phyloP scores from a whole-genome alignment of 2,888 invertebrate genomes.

The Clusia tigrina region DNA sequence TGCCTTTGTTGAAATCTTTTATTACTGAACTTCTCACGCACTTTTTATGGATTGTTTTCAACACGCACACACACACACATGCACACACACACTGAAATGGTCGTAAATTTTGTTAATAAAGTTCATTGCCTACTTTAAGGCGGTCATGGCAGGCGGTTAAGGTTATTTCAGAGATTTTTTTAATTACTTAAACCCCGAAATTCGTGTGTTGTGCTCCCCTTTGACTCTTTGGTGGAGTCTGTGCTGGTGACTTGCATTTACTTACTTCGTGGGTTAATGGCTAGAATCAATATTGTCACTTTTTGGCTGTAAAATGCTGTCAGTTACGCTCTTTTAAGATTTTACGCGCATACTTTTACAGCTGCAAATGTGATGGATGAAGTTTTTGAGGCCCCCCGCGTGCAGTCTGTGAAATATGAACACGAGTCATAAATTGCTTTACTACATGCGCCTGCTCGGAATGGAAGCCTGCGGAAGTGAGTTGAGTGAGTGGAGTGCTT shows the following conservation, averaged over 20 bases:
- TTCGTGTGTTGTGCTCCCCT: too few species aligned
- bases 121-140: neutral
- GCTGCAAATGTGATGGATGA: too few species aligned
- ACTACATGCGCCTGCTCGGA: neutral
- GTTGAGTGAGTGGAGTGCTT: too few species aligned
- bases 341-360: neutral
- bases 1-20: neutral
- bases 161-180: conserved; percentile 3
- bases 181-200: neutral
- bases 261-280: too few species aligned
- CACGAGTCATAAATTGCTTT: neutral
- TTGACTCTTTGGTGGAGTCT: too few species aligned
- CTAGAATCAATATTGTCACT: neutral
- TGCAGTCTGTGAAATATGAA: neutral
- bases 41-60: neutral
- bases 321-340: neutral
- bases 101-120: neutral
- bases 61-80: neutral
- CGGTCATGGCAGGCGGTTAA: too few species aligned
- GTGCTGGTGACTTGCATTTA: too few species aligned
- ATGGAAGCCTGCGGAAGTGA: too few species aligned
- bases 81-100: neutral
- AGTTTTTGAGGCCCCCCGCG: neutral
- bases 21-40: neutral
- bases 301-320: neutral